Evolutionary conservation across 2,113 vertebrate genomes (phyloP), one percentile per base, ranked within the genome.

Genomic region (Corydoras sp.): DNA sequence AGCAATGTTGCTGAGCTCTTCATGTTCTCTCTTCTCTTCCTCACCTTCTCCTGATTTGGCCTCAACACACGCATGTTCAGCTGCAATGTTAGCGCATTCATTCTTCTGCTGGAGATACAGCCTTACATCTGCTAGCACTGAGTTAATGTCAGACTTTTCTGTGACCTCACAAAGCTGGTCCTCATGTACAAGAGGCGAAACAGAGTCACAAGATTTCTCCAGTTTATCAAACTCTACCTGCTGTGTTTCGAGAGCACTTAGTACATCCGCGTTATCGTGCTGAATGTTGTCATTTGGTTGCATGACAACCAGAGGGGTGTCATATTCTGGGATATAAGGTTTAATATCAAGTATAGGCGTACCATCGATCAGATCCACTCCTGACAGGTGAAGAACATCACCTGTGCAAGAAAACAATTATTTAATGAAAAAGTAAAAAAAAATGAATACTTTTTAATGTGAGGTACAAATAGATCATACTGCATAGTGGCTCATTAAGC

Each of bases 301-400:
- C 2, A 43, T 43, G 35, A 43, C 35, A 43, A 2, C 35, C 35
- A 50, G 65, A 0, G 91, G 91, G 3, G 88, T 89, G 81, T 95
- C 93, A n/a, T 95, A 95, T 14, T 93, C 91, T 51, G 92, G 89
- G 69, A 95, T 94, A 79, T 92, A 95, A 4, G 93, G 93, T 76
- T 95, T 95, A 71, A 95, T 90, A 79, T 95, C 93, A 58, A 95
- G 77, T 24, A 95, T 90, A 0, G 93, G 93, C 10, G 93, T 95
- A 14, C 90, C 93, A 15, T 86, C 81, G 58, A 95, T 93, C 88
- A 95, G 92, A 79, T 95, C 93, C 76, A 95, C 90, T 72, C 90
- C 91, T 78, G 91, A 93, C 48, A 95, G 86, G 79, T 92, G 83
- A 3, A 95, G 1, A 3, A 87, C 87, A 54, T 92, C 92, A 76